Evolutionary conservation across 1,140 invertebrate species (phyloP).

Genomic region (Trachelipus rathkii): DNA sequence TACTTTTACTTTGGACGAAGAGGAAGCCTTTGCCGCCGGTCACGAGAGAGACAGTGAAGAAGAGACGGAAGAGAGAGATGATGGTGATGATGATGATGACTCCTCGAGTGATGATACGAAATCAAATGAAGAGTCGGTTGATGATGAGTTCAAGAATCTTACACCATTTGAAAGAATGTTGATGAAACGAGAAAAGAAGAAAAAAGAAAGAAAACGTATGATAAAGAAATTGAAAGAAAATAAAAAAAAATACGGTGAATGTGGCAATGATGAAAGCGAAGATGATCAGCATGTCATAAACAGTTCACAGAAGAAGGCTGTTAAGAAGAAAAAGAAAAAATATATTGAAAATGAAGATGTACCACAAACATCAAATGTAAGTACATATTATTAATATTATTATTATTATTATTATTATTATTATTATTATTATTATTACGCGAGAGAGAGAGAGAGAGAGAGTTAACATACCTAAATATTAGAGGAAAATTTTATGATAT

Average conservation of each 20-base stretch:
- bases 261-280: not conserved
- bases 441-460: too few relatives aligned
- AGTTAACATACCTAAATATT: too few relatives aligned
- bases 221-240: not conserved
- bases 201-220: not conserved
- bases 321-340: too few relatives aligned
- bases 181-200: not conserved
- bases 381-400: too few relatives aligned
- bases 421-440: too few relatives aligned
- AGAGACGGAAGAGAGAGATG: not conserved
- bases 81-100: not conserved
- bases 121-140: not conserved
- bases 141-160: not conserved
- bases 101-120: not conserved
- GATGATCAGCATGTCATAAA: not conserved
- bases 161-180: not conserved
- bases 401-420: too few relatives aligned
- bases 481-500: too few relatives aligned
- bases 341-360: too few relatives aligned
- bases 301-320: too few relatives aligned
- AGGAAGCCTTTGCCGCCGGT: not conserved
- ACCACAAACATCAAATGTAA: too few relatives aligned
- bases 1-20: not conserved
- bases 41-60: not conserved
- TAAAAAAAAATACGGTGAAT: not conserved